Evolutionary conservation across 2,888 invertebrate species (phyloP).

Genomic region (Odontothrips loti): DNA sequence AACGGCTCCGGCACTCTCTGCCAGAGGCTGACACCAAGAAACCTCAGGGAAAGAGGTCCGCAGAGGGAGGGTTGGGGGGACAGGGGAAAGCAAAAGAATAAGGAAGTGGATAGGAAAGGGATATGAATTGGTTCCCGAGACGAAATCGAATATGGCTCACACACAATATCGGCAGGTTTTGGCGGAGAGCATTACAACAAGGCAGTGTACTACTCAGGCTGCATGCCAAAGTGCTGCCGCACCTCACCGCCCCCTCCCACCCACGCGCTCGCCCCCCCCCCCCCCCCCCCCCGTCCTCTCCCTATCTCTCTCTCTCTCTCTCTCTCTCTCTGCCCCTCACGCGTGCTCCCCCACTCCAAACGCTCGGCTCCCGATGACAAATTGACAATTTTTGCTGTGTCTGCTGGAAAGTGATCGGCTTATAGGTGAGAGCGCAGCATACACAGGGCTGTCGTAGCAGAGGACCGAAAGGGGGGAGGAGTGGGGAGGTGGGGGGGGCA

Average conservation of each 20-base stretch:
- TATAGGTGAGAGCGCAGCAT: not conserved
- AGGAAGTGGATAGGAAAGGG: too few species aligned
- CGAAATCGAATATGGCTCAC: not conserved
- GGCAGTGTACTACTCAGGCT: not conserved
- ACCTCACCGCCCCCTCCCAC: not conserved
- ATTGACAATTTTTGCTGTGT: conserved; percentile 23
- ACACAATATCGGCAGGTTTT: conserved; percentile 16
- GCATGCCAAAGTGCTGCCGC: not conserved
- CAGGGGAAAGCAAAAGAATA: too few species aligned
- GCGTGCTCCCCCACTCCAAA: not conserved
- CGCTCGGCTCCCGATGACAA: not conserved
- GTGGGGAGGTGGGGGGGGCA: too few species aligned
- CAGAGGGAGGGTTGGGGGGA: too few species aligned
- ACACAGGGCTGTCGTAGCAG: too few species aligned
- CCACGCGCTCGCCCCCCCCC: too few species aligned
- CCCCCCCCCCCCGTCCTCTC: not conserved
- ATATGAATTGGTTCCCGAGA: too few species aligned
- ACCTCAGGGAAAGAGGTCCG: too few species aligned
- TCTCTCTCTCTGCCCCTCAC: not conserved
- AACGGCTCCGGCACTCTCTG: too few species aligned
- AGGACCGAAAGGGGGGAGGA: too few species aligned
- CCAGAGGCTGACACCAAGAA: too few species aligned
- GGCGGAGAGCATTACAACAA: not conserved
- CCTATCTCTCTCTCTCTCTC: not conserved
- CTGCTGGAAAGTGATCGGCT: conserved; percentile 13